Conservation (phyloP, 2,113 vertebrate genomes). For the Plecotus auritus region DNA sequence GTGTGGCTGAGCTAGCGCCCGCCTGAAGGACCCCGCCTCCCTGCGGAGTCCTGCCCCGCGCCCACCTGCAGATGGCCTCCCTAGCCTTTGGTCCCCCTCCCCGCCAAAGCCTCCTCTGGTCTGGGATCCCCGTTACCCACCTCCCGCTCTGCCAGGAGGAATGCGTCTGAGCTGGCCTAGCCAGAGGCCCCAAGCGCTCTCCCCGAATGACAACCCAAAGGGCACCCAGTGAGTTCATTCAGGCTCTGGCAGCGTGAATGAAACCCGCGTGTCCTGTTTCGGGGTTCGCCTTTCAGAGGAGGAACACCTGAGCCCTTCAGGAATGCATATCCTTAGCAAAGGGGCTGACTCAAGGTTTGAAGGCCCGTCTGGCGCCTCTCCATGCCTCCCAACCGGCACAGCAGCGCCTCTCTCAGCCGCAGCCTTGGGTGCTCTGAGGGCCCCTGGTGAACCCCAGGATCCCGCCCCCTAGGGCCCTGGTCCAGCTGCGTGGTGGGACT, state of each 20-base stretch:
- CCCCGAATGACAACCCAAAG: not conserved
- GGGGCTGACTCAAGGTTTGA: not conserved
- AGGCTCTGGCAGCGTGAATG: not conserved
- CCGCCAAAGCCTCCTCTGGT: not conserved
- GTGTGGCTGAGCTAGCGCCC: not conserved
- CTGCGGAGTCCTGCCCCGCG: not conserved
- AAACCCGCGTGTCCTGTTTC: not conserved
- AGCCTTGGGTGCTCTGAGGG: not conserved
- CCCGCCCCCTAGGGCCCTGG: not conserved
- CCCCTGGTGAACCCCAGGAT: not conserved
- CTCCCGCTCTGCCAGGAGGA: not conserved
- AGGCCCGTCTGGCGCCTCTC: not conserved
- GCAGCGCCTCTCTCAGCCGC: not conserved
- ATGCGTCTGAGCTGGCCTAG: not conserved
- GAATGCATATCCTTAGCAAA: not conserved
- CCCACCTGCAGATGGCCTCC: not conserved
- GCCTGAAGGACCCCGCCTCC: not conserved
- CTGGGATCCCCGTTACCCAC: not conserved
- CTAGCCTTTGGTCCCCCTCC: not conserved
- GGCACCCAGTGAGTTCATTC: not conserved
- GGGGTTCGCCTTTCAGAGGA: not conserved
- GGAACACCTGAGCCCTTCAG: not conserved
- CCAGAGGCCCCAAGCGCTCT: not conserved
- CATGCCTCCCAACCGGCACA: not conserved
- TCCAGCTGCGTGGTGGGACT: not conserved